Conservation (phyloP, 2,797 vertebrate species). For the Heterohyrax brucei region DNA sequence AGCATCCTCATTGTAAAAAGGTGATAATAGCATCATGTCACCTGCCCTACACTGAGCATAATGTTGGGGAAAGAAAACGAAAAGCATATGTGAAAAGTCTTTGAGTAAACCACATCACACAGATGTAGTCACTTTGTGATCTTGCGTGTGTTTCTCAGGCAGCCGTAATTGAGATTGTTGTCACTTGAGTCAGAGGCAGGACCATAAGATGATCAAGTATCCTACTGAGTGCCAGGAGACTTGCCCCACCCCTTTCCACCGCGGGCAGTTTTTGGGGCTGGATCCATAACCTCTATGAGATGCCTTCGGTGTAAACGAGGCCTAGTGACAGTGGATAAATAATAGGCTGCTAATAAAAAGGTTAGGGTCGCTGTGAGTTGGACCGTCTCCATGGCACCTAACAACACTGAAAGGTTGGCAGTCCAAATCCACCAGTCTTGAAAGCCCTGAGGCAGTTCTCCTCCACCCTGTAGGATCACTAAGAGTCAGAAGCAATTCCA, state of each 20-base stretch:
- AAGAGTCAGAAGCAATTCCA: too few species aligned
- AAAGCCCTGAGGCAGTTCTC: too few species aligned
- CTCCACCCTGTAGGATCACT: too few species aligned
- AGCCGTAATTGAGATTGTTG: not conserved
- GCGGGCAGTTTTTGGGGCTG: not conserved
- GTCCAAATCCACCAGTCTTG: too few species aligned
- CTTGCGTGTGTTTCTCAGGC: not conserved
- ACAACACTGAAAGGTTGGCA: too few species aligned
- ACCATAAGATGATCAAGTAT: too few species aligned
- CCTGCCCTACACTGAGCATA: not conserved
- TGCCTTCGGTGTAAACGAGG: too few species aligned
- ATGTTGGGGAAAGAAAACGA: not conserved
- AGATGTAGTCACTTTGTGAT: fast-evolving
- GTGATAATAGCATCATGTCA: not conserved
- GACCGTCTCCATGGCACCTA: too few species aligned
- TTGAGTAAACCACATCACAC: fast-evolving
- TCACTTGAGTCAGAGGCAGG: not conserved
- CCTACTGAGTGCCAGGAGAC: not conserved
- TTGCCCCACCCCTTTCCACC: not conserved
- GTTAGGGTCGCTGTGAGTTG: too few species aligned
- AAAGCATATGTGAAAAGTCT: not conserved
- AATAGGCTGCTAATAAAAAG: too few species aligned
- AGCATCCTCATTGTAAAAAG: not conserved
- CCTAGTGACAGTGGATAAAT: too few species aligned
- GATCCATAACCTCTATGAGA: not conserved